These are phyloP conservation scores for Galerucella pusilla DNA, from an alignment of 2,888 invertebrate genomes.

Conservation along the genomic window DNA sequence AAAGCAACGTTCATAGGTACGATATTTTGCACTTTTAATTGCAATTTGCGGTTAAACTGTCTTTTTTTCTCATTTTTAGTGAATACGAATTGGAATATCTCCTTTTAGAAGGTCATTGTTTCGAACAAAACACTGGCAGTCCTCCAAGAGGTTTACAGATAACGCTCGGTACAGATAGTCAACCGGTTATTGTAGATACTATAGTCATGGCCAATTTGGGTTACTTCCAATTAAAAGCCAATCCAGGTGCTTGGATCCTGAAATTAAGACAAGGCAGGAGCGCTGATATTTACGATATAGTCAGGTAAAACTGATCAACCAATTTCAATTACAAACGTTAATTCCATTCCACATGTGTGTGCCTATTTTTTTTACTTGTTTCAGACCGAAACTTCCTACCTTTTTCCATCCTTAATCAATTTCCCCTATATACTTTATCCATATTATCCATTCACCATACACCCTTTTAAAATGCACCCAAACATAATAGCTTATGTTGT, in stretches of 20 bases:
- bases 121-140: conserved; percentile 89
- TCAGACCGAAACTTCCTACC: too few species aligned
- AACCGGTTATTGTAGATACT: conserved; percentile 88
- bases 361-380: too few species aligned
- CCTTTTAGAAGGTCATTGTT: conserved; percentile 96
- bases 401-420: too few species aligned
- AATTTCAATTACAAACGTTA: too few species aligned
- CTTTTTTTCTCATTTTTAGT: conserved; percentile 67
- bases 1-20: conserved; percentile 85
- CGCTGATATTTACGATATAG: conserved; percentile 93
- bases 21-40: conserved; percentile 10
- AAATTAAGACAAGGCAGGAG: conserved; percentile 92
- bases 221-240: conserved; percentile 98
- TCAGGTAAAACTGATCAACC: conserved; percentile 67
- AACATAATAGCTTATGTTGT: conserved; percentile 20
- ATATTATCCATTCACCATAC: too few species aligned
- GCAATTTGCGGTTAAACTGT: neutral
- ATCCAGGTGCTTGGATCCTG: conserved; percentile 95
- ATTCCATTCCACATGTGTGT: too few species aligned
- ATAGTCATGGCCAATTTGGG: conserved; percentile 99
- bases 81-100: conserved; percentile 97
- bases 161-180: conserved; percentile 85
- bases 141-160: conserved; percentile 98
- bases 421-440: too few species aligned
- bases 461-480: too few species aligned